phyloP scores from a whole-genome alignment of 1,140 invertebrate species.

The Micrasema longulum region DNA sequence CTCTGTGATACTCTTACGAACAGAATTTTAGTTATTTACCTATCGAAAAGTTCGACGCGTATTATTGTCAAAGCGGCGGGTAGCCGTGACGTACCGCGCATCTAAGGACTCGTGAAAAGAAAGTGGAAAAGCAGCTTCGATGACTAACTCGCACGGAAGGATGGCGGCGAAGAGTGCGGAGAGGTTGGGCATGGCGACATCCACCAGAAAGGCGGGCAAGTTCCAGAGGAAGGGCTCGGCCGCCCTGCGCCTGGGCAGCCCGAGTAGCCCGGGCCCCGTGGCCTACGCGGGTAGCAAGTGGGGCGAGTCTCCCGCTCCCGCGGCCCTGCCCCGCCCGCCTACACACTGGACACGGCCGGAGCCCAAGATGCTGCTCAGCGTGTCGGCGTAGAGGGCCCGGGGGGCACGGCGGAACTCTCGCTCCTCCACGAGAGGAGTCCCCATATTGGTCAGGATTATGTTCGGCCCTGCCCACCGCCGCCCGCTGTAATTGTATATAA shows the following conservation, averaged over 20 bases:
- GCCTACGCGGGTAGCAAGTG: conserved; percentile 65
- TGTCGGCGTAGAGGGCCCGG: conserved; percentile 32
- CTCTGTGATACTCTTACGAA: conserved; percentile 47
- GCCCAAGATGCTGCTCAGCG: conserved; percentile 38
- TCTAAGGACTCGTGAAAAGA: conserved; percentile 28
- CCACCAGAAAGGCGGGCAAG: conserved; percentile 24
- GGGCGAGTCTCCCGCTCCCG: conserved; percentile 64
- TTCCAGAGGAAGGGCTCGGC: conserved; percentile 33
- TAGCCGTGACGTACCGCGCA: conserved; percentile 24
- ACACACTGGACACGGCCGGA: conserved; percentile 61
- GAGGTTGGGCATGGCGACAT: conserved; percentile 7
- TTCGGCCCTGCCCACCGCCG: conserved; percentile 34
- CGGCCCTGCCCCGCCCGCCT: conserved; percentile 64
- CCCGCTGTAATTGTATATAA: conserved; percentile 32
- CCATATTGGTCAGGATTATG: neutral
- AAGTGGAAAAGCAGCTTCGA: conserved; percentile 25
- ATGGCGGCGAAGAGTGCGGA: conserved; percentile 41
- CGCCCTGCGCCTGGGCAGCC: conserved; percentile 29
- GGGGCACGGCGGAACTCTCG: conserved; percentile 36
- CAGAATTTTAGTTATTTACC: conserved; percentile 37
- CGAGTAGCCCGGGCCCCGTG: conserved; percentile 39
- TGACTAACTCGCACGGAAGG: conserved; percentile 51
- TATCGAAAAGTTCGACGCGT: conserved; percentile 29
- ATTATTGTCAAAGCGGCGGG: conserved; percentile 34
- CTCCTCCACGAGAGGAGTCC: no score